Conservation (phyloP, 2,888 invertebrate species). For the Pyrochroa serraticornis region DNA sequence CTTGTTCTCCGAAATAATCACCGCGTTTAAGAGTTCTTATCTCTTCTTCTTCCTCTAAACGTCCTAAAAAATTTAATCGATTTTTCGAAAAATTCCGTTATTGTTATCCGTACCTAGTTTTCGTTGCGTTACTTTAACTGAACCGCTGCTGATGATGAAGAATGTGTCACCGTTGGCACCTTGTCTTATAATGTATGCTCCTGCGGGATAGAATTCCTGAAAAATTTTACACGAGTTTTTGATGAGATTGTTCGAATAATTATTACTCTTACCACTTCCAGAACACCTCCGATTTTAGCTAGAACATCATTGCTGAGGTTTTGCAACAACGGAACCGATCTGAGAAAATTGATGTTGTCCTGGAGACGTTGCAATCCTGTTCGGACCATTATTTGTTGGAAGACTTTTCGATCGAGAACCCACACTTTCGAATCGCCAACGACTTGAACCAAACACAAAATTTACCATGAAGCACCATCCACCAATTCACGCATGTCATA, state of each 20-base stretch:
- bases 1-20: conserved; percentile 72
- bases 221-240: too few species aligned
- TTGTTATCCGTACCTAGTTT: conserved; percentile 50
- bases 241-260: background rate
- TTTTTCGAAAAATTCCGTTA: conserved; percentile 30
- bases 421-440: conserved; percentile 68
- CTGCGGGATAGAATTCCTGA: conserved; percentile 67
- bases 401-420: conserved; percentile 71
- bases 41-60: conserved; percentile 59
- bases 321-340: conserved; percentile 67
- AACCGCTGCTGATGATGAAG: conserved; percentile 68
- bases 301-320: conserved; percentile 64
- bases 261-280: conserved; percentile 68
- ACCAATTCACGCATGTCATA: background rate
- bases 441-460: conserved; percentile 56
- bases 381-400: conserved; percentile 75
- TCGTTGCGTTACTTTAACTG: conserved; percentile 62
- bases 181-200: conserved; percentile 69
- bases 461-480: too few species aligned
- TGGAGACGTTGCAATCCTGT: conserved; percentile 70
- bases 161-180: conserved; percentile 70
- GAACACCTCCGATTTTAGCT: conserved; percentile 72
- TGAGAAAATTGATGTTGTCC: conserved; percentile 70
- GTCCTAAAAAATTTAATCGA: conserved; percentile 47
- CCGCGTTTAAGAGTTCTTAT: conserved; percentile 64